Evolutionary conservation across 2,888 invertebrate genomes (phyloP).

Genomic region (Melitaea athalia): DNA sequence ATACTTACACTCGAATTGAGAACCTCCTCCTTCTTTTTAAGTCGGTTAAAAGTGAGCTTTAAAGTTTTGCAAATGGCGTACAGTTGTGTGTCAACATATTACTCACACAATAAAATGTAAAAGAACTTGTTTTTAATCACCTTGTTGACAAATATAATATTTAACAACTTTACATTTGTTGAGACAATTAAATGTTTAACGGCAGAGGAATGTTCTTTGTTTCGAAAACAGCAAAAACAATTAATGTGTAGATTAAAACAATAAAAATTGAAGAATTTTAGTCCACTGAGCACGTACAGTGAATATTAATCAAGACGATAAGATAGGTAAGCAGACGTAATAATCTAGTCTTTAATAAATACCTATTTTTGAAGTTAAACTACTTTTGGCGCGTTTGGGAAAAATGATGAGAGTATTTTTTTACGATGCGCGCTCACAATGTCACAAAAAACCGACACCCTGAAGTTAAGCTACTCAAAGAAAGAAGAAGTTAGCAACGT

Average conservation of each 20-base stretch:
- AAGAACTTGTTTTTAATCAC: conserved; percentile 1
- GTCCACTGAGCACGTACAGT: background rate
- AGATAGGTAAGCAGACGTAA: conserved; percentile 9
- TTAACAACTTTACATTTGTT: background rate
- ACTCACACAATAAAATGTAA: background rate
- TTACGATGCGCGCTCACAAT: too few species aligned
- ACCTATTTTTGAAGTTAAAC: background rate
- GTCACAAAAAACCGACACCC: too few species aligned
- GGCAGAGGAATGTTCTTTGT: background rate
- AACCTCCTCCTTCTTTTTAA: too few species aligned
- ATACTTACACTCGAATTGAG: too few species aligned
- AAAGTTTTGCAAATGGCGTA: too few species aligned
- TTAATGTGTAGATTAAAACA: background rate
- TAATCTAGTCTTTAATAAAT: conserved; percentile 4
- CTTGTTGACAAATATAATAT: background rate
- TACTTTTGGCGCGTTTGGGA: too few species aligned
- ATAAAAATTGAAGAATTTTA: background rate
- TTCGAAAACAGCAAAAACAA: conserved; percentile 1
- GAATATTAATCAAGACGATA: conserved; percentile 17
- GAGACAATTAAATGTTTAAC: background rate
- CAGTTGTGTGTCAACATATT: too few species aligned
- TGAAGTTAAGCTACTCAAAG: too few species aligned
- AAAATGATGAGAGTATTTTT: background rate
- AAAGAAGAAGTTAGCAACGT: too few species aligned
- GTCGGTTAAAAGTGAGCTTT: too few species aligned